Evolutionary conservation across 30 jellyfish, hydroid and myxozoan species (phyloP), one percentile per base, ranked within the genome.

Genomic region (Pseudorhiza aurosa): DNA sequence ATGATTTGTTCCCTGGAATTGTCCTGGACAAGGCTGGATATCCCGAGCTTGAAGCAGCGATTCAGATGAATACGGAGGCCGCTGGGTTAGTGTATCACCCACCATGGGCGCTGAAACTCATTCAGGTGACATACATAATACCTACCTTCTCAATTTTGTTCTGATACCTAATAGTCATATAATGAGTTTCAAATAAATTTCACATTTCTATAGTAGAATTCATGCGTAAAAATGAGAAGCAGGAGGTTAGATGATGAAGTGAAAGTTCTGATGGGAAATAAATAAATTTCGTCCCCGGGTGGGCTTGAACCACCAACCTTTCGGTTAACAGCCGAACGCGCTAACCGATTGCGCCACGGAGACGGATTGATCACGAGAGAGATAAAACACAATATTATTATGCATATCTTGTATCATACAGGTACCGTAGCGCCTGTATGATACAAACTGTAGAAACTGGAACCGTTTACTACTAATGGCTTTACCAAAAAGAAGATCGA

Each of bases 11-110:
- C 58, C 98, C 98, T 85, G 97, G 98, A 2, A 92, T 92, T 75
- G 96, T 85, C 10, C 82, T 92, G 71, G 98, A 92, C 57, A 92
- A 92, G 67, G 98, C 98, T 78, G 98, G 98, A 25, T 92, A 92
- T 56, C 98, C 98, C 14, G 85, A 78, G 58, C 95, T 92, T 3
- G 98, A 92, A 75, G 91, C 94, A 22, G 91, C 91, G 12, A 92
- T 92, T 27, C 98, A 80, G 57, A 63, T 75, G 56, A 92, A 92
- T 33, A 96, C 91, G 4, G 98, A 92, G 35, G 96, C 92, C 25
- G 85, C 76, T 32, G 95, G 96, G 4, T 39, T 85, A 67, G 85
- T 92, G 2, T 85, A 64, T 67, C 98, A 92, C 40, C 96, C 98
- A 9, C 97, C 98, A 15, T 92, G 98, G 98, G 92, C 85, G 12